Evolutionary conservation across 2,113 vertebrate genomes (phyloP).

Genomic region (Arenaria interpres): DNA sequence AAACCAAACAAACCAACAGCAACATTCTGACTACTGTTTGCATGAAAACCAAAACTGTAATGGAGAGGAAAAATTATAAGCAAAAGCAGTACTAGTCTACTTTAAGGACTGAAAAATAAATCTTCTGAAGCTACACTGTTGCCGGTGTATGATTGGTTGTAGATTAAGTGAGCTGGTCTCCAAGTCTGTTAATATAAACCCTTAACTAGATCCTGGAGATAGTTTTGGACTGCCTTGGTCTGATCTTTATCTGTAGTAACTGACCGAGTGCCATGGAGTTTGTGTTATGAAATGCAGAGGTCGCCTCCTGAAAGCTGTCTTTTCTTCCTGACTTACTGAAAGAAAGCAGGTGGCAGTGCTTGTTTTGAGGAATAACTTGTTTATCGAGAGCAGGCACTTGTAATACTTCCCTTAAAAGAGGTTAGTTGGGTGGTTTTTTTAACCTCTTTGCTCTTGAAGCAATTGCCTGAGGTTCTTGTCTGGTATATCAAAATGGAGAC

Average conservation of each 20-base stretch:
- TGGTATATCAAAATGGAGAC: background rate
- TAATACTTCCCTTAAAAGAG: background rate
- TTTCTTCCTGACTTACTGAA: background rate
- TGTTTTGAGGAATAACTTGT: background rate
- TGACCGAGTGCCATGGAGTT: background rate
- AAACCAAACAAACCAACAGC: background rate
- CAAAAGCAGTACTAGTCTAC: slow-evolving; percentile 12
- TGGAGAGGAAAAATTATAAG: background rate
- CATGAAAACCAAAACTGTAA: slow-evolving; percentile 39
- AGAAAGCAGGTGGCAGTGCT: background rate
- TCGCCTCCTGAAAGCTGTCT: background rate
- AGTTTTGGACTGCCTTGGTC: background rate
- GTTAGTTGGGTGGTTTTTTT: background rate
- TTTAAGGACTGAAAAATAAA: slow-evolving; percentile 58
- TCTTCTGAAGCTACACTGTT: slow-evolving; percentile 7
- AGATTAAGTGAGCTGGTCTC: slow-evolving; percentile 28
- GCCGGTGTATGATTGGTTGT: background rate
- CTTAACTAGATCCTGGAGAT: background rate
- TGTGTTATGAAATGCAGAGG: background rate
- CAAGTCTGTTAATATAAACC: slow-evolving; percentile 62
- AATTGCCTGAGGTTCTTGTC: background rate
- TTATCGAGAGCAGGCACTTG: background rate
- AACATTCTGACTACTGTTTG: slow-evolving; percentile 12
- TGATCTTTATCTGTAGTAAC: slow-evolving; percentile 14
- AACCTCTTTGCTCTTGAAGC: background rate